Evolutionary conservation across 2,888 invertebrate genomes (phyloP).

Genomic region (Petrolisthes manimaculis): DNA sequence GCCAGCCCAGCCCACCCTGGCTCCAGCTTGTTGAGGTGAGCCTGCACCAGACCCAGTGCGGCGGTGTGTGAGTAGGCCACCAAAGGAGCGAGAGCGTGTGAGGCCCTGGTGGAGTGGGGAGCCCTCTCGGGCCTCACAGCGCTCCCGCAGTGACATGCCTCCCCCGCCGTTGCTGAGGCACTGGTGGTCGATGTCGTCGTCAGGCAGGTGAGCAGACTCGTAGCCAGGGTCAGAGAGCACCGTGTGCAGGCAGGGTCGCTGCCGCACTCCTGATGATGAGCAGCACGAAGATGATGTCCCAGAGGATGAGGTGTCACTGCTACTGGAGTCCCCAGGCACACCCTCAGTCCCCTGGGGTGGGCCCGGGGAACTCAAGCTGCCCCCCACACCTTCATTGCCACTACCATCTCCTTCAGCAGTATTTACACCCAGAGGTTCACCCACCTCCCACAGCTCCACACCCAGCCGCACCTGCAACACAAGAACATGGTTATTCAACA

Average conservation of each 20-base stretch:
- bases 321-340: conserved; percentile 49
- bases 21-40: conserved; percentile 46
- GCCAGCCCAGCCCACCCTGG: conserved; percentile 56
- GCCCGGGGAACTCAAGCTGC: conserved; percentile 47
- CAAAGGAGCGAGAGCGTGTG: conserved; percentile 59
- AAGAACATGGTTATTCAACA: background rate
- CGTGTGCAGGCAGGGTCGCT: conserved; percentile 42
- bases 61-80: conserved; percentile 56
- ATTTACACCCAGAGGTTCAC: conserved; percentile 46
- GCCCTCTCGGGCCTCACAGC: conserved; percentile 54
- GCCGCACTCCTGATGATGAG: conserved; percentile 38
- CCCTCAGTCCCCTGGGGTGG: conserved; percentile 49
- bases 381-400: conserved; percentile 45
- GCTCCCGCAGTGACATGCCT: conserved; percentile 59
- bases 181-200: conserved; percentile 55
- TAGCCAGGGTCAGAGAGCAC: conserved; percentile 51
- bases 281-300: conserved; percentile 39
- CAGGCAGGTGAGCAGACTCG: conserved; percentile 51
- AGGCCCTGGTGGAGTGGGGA: conserved; percentile 59
- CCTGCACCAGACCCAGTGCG: conserved; percentile 50
- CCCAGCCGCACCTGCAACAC: conserved; percentile 59
- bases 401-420: conserved; percentile 39
- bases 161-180: conserved; percentile 40
- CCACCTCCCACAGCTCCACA: conserved; percentile 65
- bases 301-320: conserved; percentile 49